Conservation (phyloP, 1,140 invertebrate genomes). For the Calephelis nemesis region DNA sequence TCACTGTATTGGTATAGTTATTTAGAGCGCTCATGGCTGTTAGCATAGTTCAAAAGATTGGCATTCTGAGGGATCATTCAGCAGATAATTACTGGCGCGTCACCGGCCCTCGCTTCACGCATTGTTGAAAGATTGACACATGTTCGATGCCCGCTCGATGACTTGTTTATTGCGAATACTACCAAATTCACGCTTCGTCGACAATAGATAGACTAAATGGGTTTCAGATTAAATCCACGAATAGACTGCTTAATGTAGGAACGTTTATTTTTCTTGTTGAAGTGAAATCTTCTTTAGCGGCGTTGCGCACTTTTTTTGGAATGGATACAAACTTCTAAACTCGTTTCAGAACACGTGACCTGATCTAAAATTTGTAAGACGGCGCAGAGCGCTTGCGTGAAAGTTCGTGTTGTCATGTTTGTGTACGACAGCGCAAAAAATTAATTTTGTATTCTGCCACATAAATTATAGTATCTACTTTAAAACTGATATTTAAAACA, state of each 20-base stretch:
- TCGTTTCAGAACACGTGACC: too few species aligned
- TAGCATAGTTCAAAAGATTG: slow-evolving; percentile 35
- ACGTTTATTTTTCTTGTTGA: too few species aligned
- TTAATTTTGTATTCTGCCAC: too few species aligned
- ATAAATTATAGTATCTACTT: too few species aligned
- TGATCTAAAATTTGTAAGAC: too few species aligned
- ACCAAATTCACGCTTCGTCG: slow-evolving; percentile 47
- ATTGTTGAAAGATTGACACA: slow-evolving; percentile 66
- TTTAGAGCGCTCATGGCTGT: slow-evolving; percentile 31
- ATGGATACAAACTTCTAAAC: too few species aligned
- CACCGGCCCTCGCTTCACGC: slow-evolving; percentile 43
- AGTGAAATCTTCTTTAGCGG: too few species aligned
- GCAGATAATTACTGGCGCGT: slow-evolving; percentile 65
- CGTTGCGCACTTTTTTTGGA: too few species aligned
- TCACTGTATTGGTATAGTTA: slow-evolving; percentile 9
- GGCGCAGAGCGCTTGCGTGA: too few species aligned
- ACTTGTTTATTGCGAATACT: slow-evolving; percentile 54
- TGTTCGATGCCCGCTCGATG: slow-evolving; percentile 42
- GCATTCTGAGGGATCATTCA: slow-evolving; percentile 51
- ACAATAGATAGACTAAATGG: slow-evolving; percentile 19
- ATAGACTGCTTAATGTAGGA: background rate
- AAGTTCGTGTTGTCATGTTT: too few species aligned
- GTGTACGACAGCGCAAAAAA: too few species aligned
- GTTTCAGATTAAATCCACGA: background rate
- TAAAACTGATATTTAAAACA: too few species aligned